Evolutionary conservation across 2,888 invertebrate genomes (phyloP), one percentile per base, ranked within the genome.

Genomic region (Philhelius pedissequus): DNA sequence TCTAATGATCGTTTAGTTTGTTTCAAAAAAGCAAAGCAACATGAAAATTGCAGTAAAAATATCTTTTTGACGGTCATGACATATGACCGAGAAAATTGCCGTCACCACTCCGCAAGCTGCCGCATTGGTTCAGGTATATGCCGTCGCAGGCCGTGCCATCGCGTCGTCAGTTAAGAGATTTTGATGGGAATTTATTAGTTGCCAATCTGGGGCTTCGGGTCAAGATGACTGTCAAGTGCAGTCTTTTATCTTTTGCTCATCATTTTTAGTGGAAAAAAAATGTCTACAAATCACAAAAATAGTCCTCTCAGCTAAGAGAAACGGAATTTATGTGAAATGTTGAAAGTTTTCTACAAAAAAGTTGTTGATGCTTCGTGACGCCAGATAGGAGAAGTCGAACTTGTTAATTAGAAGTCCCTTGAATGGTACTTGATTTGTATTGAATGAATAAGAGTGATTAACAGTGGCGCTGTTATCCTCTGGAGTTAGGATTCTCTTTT

Each of bases 41-140:
- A 64, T 13, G 30, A 38, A 58, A 38, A 8, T 25, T 32, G 32
- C 32, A 11, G 27, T 25, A 30, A 60, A 62, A 48, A 50, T 54
- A 52, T 69, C 69, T 40, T 62, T 78, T 82, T 76, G 82, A 73
- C 73, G 78, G 82, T 77, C 82, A 82, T 73, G 78, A 62, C 62
- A 62, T 56, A 78, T 78, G 82, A 35, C 82, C 78, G 60, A 73
- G 71, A 68, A 71, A 77, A 48, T n/a, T n/a, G 52, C 71, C 50
- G 30, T 25, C 25, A 30, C 25, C 18, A 25, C 43, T 8, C 43
- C 30, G n/a, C 13, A 15, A 5, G 3, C n/a, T 18, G 4, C 15
- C 9, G 27, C 52, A 18, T 15, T 5, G 43, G 7, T 3, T 3
- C 2, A 3, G 32, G 7, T 32, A 32, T 3, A 32, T 22, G 0